Conservation (phyloP, 2,797 vertebrate genomes). For the Ateles fusciceps region DNA sequence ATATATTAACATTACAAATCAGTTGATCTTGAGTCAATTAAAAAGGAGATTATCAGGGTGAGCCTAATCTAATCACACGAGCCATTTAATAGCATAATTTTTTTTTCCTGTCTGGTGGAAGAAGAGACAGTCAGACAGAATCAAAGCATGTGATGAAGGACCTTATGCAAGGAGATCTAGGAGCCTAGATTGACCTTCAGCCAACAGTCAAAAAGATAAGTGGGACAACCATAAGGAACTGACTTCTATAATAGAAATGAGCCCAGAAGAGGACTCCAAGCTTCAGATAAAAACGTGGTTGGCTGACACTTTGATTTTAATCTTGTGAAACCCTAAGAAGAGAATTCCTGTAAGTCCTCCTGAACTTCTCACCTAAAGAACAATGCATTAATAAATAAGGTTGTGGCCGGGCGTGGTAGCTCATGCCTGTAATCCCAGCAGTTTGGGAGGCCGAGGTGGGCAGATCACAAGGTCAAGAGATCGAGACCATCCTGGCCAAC, state of each 20-base stretch:
- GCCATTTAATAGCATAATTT: not conserved
- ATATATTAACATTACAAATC: not conserved
- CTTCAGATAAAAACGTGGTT: not conserved
- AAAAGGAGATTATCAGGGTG: not conserved
- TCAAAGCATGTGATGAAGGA: not conserved
- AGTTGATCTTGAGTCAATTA: slow-evolving; percentile 4
- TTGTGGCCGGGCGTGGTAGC: no score
- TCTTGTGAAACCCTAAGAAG: not conserved
- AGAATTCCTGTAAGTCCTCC: not conserved
- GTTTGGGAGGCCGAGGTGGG: no score
- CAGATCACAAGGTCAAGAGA: no score
- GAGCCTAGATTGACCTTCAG: not conserved
- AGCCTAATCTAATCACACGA: not conserved
- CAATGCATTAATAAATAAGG: not conserved
- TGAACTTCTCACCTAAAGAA: not conserved
- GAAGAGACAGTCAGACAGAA: not conserved
- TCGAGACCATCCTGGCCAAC: no score
- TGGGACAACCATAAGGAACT: not conserved
- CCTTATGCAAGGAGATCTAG: not conserved
- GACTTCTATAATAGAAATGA: not conserved
- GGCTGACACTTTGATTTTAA: not conserved
- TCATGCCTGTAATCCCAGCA: no score
- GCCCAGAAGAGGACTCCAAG: not conserved
- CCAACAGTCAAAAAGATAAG: not conserved
- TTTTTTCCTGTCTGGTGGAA: not conserved